Evolutionary conservation across 2,797 vertebrate genomes (phyloP).

Genomic region (Clamator glandarius): DNA sequence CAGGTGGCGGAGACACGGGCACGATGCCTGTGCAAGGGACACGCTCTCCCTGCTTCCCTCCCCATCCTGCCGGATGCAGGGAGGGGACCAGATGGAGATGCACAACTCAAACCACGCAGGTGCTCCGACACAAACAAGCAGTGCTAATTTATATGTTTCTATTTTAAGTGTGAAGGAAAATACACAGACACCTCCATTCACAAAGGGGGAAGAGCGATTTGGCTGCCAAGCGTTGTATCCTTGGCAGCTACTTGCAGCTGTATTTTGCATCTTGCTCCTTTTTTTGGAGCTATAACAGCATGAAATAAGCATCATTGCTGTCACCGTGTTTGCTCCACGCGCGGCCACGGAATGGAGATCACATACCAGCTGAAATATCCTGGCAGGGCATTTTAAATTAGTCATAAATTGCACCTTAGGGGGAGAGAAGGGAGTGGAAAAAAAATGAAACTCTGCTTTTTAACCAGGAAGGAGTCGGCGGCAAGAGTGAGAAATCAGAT

Average conservation of each 20-base stretch:
- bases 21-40: neutral
- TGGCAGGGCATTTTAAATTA: neutral
- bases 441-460: neutral
- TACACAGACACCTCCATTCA: constrained; percentile 39
- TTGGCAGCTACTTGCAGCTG: constrained; percentile 31
- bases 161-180: constrained; percentile 37
- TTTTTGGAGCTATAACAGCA: neutral
- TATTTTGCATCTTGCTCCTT: neutral
- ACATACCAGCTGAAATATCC: neutral
- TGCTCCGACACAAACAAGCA: neutral
- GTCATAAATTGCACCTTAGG: neutral
- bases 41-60: neutral
- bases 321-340: accelerated
- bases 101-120: neutral
- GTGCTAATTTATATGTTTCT: neutral
- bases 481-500: neutral
- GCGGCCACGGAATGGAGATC: neutral
- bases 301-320: neutral
- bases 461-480: neutral
- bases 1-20: accelerated
- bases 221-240: constrained; percentile 45
- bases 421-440: too few species aligned
- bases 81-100: neutral
- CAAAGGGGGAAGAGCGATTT: neutral
- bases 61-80: neutral